These are phyloP conservation scores for Tillus elongatus DNA, from an alignment of 2,888 invertebrate genomes.

Conservation along the genomic window DNA sequence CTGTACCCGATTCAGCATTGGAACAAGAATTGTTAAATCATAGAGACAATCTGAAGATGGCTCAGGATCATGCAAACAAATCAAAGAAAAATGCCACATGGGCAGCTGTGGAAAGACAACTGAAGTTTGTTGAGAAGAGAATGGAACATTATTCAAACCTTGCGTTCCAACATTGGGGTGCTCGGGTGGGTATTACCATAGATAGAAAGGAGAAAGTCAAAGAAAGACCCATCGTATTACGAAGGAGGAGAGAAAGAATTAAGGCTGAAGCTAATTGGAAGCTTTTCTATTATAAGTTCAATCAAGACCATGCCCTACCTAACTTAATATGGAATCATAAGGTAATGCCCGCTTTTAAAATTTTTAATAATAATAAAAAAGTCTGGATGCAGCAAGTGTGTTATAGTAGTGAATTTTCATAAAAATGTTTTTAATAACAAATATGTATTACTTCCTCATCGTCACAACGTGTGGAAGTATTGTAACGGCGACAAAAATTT, in stretches of 20 bases:
- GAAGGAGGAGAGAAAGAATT: constrained; percentile 80
- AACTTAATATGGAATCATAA: constrained; percentile 99
- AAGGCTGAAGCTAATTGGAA: constrained; percentile 86
- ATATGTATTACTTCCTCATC: too few relatives aligned
- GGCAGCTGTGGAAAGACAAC: constrained; percentile 60
- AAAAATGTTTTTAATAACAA: too few relatives aligned
- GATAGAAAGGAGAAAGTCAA: constrained; percentile 53
- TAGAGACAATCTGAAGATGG: constrained; percentile 91
- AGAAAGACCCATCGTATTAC: constrained; percentile 81
- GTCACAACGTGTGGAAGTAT: too few relatives aligned
- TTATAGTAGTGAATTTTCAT: too few relatives aligned
- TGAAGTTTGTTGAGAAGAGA: constrained; percentile 74
- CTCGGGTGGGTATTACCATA: constrained; percentile 47
- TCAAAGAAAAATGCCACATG: constrained; percentile 61
- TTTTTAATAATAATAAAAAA: constrained; percentile 3
- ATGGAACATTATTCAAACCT: constrained; percentile 60
- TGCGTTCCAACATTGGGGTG: constrained; percentile 66
- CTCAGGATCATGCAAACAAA: constrained; percentile 67
- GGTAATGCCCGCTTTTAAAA: constrained; percentile 42
- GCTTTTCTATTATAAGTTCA: constrained; percentile 91
- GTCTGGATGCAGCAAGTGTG: neutral
- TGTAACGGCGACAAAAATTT: too few relatives aligned
- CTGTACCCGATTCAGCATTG: constrained; percentile 64
- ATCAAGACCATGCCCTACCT: constrained; percentile 86
- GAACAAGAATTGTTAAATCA: constrained; percentile 65